Evolutionary conservation across 2,113 vertebrate genomes (phyloP).

Genomic region (Anser brachyrhynchus): DNA sequence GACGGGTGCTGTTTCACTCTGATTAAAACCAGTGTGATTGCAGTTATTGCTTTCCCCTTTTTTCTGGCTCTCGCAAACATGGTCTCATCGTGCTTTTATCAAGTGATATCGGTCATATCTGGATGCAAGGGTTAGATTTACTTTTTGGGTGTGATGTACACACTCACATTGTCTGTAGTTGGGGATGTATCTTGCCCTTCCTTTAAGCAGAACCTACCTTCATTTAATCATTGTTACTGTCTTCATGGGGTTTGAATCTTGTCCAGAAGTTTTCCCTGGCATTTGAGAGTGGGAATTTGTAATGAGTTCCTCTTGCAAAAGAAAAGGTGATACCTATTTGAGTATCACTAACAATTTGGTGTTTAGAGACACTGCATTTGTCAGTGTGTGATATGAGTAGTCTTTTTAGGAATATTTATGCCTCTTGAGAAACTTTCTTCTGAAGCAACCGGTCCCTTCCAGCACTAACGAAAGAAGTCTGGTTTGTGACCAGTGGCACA

Average conservation of each 20-base stretch:
- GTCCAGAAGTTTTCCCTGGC: rapidly evolving
- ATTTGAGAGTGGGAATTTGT: not conserved
- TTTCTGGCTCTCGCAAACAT: not conserved
- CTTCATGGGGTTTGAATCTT: not conserved
- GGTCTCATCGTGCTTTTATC: not conserved
- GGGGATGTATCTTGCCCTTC: not conserved
- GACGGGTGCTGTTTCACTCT: not conserved
- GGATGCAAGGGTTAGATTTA: not conserved
- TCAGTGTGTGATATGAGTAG: not conserved
- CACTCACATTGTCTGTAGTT: not conserved
- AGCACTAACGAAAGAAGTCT: not conserved
- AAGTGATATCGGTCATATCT: no score
- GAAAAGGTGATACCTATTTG: not conserved
- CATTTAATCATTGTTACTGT: rapidly evolving
- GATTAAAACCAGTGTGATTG: not conserved
- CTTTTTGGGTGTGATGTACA: rapidly evolving
- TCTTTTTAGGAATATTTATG: not conserved
- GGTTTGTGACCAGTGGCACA: not conserved
- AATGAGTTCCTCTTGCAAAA: not conserved
- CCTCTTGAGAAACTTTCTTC: not conserved
- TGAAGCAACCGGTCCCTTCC: not conserved
- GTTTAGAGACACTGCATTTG: not conserved
- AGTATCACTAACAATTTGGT: rapidly evolving
- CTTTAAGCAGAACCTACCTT: not conserved
- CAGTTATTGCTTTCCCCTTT: not conserved